Conservation (phyloP, 2,113 vertebrate species). For the Coreoperca whiteheadi region DNA sequence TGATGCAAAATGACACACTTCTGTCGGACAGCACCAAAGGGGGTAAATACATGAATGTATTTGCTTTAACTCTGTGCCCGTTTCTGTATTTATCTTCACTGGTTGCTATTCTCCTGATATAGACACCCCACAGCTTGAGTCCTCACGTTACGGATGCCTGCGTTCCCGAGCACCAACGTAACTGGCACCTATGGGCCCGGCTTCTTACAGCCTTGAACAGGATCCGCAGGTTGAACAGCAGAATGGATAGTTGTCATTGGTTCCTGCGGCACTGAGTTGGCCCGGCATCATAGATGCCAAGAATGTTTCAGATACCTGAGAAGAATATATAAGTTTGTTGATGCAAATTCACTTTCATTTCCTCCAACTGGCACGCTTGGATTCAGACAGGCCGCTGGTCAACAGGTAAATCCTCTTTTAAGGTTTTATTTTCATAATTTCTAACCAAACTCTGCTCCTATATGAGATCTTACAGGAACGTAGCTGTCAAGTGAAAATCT, state of each 20-base stretch:
- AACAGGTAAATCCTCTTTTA: slow-evolving; percentile 2
- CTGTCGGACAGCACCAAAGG: too few species aligned
- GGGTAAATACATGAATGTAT: too few species aligned
- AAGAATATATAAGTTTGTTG: not conserved
- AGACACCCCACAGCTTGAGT: not conserved
- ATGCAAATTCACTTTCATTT: not conserved
- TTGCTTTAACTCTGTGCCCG: not conserved
- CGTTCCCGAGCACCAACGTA: not conserved
- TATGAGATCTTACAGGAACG: not conserved
- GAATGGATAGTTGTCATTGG: too few species aligned
- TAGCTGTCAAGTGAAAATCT: not conserved
- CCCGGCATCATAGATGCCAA: not conserved
- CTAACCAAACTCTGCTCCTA: not conserved
- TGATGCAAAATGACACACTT: too few species aligned
- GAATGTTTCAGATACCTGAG: not conserved
- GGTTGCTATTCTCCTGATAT: not conserved
- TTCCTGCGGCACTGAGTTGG: not conserved
- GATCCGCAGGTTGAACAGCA: not conserved
- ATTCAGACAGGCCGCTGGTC: not conserved
- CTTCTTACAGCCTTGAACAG: not conserved
- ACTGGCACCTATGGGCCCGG: not conserved
- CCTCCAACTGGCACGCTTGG: not conserved
- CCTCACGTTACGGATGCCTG: not conserved
- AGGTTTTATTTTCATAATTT: not conserved
- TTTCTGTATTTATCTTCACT: not conserved